phyloP scores from a whole-genome alignment of 2,113 vertebrate species.

The Ictidomys tridecemlineatus region DNA sequence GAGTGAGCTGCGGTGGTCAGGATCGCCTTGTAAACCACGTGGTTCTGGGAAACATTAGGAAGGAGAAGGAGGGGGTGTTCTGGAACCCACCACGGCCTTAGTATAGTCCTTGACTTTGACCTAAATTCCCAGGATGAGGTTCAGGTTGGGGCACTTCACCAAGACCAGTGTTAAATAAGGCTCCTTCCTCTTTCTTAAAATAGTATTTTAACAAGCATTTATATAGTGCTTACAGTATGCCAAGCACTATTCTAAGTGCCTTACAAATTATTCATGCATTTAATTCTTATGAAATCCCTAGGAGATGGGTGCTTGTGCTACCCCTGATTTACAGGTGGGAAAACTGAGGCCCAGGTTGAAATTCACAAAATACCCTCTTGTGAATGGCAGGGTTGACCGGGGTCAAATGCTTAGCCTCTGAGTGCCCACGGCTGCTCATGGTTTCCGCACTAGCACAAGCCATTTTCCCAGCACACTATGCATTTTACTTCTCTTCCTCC shows the following conservation, averaged over 20 bases:
- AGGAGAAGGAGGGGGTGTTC: background rate
- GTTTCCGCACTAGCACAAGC: background rate
- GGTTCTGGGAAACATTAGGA: background rate
- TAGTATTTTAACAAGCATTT: conserved; percentile 60
- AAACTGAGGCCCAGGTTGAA: conserved; percentile 43
- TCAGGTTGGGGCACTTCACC: background rate
- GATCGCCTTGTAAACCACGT: background rate
- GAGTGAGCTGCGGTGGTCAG: background rate
- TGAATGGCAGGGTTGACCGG: background rate
- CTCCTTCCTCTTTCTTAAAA: conserved; percentile 35
- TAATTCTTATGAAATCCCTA: conserved; percentile 6
- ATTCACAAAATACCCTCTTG: background rate
- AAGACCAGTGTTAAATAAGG: conserved; percentile 54
- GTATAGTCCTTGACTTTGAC: conserved; percentile 10
- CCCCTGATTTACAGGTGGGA: conserved; percentile 30
- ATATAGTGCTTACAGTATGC: conserved; percentile 39
- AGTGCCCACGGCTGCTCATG: background rate
- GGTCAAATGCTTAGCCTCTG: background rate
- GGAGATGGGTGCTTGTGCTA: background rate
- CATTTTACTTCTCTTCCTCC: background rate
- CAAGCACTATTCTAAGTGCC: conserved; percentile 67
- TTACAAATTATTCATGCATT: conserved; percentile 75
- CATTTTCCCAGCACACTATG: background rate
- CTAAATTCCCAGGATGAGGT: conserved; percentile 22
- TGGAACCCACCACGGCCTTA: background rate